These are phyloP conservation scores for Clupea harengus DNA, from an alignment of 2,113 vertebrate genomes.

Conservation along the genomic window DNA sequence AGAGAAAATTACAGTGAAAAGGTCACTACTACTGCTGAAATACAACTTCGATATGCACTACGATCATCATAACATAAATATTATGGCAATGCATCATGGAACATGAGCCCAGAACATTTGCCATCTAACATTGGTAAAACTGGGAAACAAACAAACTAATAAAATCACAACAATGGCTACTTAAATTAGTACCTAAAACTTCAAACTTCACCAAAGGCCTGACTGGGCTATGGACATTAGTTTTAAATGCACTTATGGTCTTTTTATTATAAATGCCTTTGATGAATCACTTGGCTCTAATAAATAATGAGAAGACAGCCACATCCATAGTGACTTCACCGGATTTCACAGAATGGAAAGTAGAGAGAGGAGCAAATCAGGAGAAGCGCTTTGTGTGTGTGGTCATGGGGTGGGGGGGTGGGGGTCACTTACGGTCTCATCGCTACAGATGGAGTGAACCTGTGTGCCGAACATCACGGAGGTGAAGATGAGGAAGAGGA, in stretches of 20 bases:
- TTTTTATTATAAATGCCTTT: too few species aligned
- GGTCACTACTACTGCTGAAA: neutral
- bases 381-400: neutral
- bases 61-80: neutral
- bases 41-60: neutral
- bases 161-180: neutral
- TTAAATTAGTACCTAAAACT: neutral
- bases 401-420: neutral
- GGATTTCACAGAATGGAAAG: neutral
- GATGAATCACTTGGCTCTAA: neutral
- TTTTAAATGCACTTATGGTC: too few species aligned
- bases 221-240: neutral
- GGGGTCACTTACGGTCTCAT: slow-evolving; percentile 87
- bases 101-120: neutral
- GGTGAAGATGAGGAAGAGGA: slow-evolving; percentile 97
- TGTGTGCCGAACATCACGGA: slow-evolving; percentile 98
- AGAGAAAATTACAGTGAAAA: slow-evolving; percentile 51
- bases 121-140: neutral
- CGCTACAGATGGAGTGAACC: slow-evolving; percentile 95
- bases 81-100: neutral
- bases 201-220: neutral
- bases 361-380: neutral
- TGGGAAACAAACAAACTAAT: neutral
- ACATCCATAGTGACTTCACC: neutral
- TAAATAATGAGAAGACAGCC: neutral